Evolutionary conservation across 2,797 vertebrate species (phyloP), one percentile per base, ranked within the genome.

Genomic region (Falco cherrug): DNA sequence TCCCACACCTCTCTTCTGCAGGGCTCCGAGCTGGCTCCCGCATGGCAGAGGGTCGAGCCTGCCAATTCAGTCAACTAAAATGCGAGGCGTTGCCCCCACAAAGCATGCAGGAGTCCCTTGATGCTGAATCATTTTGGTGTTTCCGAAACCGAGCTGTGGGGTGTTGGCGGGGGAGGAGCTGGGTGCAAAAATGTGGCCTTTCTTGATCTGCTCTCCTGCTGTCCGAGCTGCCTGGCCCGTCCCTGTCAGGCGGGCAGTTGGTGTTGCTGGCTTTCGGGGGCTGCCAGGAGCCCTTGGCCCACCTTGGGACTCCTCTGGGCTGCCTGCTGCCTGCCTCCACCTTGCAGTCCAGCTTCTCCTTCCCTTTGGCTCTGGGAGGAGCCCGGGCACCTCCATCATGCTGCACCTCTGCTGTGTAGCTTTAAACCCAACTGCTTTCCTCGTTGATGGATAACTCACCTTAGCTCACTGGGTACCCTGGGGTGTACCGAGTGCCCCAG

Each of bases 111-210:
- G 60, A 89, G 93, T 77, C 95, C 87, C 95, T 83, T 79, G 88
- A 68, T 12, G 37, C 75, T 93, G 92, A 95, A 89, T 89, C 84
- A 94, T 47, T 71, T 61, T 0, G 7, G 48, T 92, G 95, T 89
- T 96, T 92, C 87, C 13, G 41, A 96, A 96, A 94, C 86, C 26
- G 70, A 51, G 60, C 80, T 65, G 78, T 77, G 78, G 67, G 90
- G 78, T 81, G 91, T 41, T 92, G 86, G 59, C 31, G 2, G 17
- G 81, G 86, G 84, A 96, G 90, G 90, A 93, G 81, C 80, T 79
- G 54, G 35, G 16, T 96, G 75, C 88, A 97, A 91, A 95, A 89
- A 97, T 94, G 92, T 84, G 54, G 77, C 86, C 67, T 65, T 92
- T 93, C 96, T 92, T 73, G 94, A 94, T 95, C 70, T 69, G 53